Evolutionary conservation across 2,113 vertebrate species (phyloP).

Genomic region (Hyperopisus bebe): DNA sequence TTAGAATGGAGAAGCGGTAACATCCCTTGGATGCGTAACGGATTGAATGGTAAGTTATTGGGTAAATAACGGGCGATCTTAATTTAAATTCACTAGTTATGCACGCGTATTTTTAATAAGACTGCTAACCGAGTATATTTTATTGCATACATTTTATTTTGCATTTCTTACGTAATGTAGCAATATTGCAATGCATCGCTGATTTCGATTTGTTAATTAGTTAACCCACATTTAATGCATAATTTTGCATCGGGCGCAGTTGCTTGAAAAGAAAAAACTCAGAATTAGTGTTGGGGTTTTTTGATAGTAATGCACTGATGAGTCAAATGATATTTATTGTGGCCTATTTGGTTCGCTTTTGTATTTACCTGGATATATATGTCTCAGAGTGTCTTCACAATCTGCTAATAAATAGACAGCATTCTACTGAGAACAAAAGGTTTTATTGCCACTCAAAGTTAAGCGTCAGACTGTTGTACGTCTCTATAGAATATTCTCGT

Average conservation of each 20-base stretch:
- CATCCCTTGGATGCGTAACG: constrained; percentile 32
- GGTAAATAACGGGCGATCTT: not conserved
- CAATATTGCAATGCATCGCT: not conserved
- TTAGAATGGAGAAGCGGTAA: constrained; percentile 32
- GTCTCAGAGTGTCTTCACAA: not conserved
- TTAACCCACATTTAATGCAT: not conserved
- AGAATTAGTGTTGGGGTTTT: not conserved
- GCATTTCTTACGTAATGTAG: not conserved
- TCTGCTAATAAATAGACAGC: not conserved
- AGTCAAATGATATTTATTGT: not conserved
- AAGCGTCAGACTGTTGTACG: not conserved
- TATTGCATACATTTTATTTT: not conserved
- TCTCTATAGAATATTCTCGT: not conserved
- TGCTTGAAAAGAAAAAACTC: not conserved
- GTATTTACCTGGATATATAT: not conserved
- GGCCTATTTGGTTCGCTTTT: not conserved
- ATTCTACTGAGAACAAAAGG: constrained; percentile 11
- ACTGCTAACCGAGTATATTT: not conserved
- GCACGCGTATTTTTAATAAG: not conserved
- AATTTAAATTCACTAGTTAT: not conserved
- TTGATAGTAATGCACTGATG: not conserved
- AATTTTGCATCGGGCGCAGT: not conserved
- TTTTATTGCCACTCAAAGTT: not conserved
- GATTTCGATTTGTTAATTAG: not conserved
- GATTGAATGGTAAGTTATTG: constrained; percentile 55